Evolutionary conservation across 1,140 invertebrate genomes (phyloP), one percentile per base, ranked within the genome.

Genomic region (Parapsyche elsis): DNA sequence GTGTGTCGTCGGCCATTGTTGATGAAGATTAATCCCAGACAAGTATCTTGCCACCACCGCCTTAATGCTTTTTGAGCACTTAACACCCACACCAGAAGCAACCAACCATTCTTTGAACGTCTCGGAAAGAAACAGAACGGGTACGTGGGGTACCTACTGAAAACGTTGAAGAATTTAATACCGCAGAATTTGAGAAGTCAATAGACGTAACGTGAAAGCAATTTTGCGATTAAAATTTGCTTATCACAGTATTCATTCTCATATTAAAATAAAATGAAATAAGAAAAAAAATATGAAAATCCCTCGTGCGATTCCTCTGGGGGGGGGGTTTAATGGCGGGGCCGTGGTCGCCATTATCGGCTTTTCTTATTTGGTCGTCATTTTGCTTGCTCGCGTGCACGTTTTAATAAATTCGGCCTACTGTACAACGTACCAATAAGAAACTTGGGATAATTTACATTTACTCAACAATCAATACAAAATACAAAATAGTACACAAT

Each of bases 311-410:
- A 38, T 38, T 30, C 53, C 26, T 45, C 45, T 78, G 30, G 9
- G 57, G 19, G 24, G 19, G 45, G 57, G 16, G 38, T 16, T 73
- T 59, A 59, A 81, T 81, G 73, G 46, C 16, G 71, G 75, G 67
- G 80, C 57, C 71, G 53, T 71, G 59, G 53, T 57, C 30, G 77
- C 75, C 64, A 81, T 71, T 78, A 82, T 82, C 79, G 79, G 81
- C 76, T 78, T 83, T 83, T 83, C 81, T 83, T 83, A 83, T 83
- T 83, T 83, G 76, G 70, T 74, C 61, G 74, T 80, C 81, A 82
- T 82, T 82, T 82, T 74, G 76, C 78, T 77, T 80, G 78, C 78
- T 80, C 78, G 74, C 81, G 49, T 82, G 81, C 78, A 59, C 78
- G 75, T 77, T 82, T 82, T 82, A 82, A 82, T 82, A 79, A 82